Evolutionary conservation across 2,113 vertebrate species (phyloP).

Genomic region (Thinocorus orbignyianus): DNA sequence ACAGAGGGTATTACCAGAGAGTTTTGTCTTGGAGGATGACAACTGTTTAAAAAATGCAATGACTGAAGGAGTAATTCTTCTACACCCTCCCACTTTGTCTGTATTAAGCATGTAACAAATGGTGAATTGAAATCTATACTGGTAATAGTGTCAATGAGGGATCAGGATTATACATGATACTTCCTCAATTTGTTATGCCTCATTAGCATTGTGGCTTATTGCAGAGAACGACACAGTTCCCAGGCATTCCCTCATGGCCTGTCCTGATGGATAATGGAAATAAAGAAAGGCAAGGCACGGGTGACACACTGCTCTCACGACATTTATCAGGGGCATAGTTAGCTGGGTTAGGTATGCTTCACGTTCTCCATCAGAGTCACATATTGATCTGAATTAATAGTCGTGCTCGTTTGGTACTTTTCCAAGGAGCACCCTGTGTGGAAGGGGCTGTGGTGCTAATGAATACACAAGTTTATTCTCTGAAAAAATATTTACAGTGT

Average conservation of each 20-base stretch:
- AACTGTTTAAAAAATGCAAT: slow-evolving; percentile 67
- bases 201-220: slow-evolving; percentile 77
- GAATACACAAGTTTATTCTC: background rate
- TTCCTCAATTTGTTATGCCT: slow-evolving; percentile 78
- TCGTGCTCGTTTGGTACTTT: background rate
- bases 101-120: slow-evolving; percentile 70
- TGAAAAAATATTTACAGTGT: background rate
- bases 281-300: slow-evolving; percentile 61
- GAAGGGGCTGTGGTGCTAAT: background rate
- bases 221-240: slow-evolving; percentile 52
- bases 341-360: slow-evolving; percentile 57
- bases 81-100: slow-evolving; percentile 58
- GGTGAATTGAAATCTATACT: slow-evolving; percentile 65
- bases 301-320: slow-evolving; percentile 35
- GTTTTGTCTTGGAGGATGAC: slow-evolving; percentile 68
- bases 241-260: slow-evolving; percentile 70
- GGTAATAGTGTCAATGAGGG: slow-evolving; percentile 79
- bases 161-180: slow-evolving; percentile 79
- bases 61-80: slow-evolving; percentile 51
- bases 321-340: slow-evolving; percentile 69
- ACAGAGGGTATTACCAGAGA: slow-evolving; percentile 53
- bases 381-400: slow-evolving; percentile 60
- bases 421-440: background rate
- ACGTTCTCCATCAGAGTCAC: slow-evolving; percentile 1
- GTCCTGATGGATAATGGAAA: slow-evolving; percentile 76